A percentile compares a stretch with the other conserved stretches of the same genome.
Evolutionary conservation across 1,140 invertebrate species (phyloP).

Genomic region (Forficula auricularia): DNA sequence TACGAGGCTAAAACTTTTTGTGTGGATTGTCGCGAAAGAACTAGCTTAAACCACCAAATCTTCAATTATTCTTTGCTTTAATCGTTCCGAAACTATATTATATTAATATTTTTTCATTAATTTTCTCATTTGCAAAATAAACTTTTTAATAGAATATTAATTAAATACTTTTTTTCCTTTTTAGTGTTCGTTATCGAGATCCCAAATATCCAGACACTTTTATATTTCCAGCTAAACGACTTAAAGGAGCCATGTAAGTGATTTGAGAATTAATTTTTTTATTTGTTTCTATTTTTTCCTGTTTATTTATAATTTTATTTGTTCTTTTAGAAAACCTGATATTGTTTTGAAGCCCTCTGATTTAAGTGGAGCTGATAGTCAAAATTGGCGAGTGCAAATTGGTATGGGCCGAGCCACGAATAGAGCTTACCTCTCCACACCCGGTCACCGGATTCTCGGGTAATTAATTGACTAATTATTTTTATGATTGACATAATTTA

Average conservation of each 20-base stretch:
- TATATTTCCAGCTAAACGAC: conserved; percentile 55
- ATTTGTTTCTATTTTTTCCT: not conserved
- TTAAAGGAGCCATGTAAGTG: conserved; percentile 41
- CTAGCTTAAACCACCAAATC: too few species aligned
- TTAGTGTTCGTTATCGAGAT: conserved; percentile 61
- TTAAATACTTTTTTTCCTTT: conserved; percentile 25
- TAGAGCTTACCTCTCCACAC: conserved; percentile 36
- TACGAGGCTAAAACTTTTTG: too few species aligned
- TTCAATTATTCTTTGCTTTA: too few species aligned
- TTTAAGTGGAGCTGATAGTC: conserved; percentile 37
- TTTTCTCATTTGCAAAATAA: too few species aligned
- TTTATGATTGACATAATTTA: too few species aligned
- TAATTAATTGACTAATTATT: too few species aligned
- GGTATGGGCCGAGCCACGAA: conserved; percentile 47
- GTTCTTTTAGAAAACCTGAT: conserved; percentile 31
- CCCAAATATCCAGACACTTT: conserved; percentile 57
- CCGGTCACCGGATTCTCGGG: conserved; percentile 50
- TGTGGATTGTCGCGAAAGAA: too few species aligned
- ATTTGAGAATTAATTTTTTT: conserved; percentile 15
- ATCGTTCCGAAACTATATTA: too few species aligned
- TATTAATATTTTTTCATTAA: too few species aligned
- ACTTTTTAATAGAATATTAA: too few species aligned
- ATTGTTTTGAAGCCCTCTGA: conserved; percentile 68
- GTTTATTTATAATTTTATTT: conserved; percentile 6
- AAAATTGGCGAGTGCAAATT: conserved; percentile 51